phyloP scores from a whole-genome alignment of 2,888 invertebrate species.

The Leucoma salicis region DNA sequence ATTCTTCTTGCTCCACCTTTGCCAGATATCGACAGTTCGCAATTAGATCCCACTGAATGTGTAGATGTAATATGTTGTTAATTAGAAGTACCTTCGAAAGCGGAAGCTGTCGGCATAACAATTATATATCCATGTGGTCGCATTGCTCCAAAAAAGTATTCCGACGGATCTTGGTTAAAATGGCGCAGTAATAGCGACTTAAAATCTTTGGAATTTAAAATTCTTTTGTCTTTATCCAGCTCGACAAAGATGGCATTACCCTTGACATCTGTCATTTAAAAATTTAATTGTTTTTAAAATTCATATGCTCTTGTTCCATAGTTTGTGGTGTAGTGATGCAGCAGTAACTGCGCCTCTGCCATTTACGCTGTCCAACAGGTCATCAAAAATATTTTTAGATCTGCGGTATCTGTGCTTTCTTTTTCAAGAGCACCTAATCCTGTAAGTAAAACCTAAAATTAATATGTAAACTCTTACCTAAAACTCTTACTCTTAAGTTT shows the following conservation, averaged over 20 bases:
- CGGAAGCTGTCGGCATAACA: constrained; percentile 1
- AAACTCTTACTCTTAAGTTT: no score
- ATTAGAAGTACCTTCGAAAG: constrained; percentile 9
- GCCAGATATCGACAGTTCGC: no score
- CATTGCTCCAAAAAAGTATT: constrained; percentile 12
- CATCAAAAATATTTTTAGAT: not conserved
- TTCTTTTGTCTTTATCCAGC: constrained; percentile 4
- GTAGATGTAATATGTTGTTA: constrained; percentile 2
- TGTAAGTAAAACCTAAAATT: not conserved
- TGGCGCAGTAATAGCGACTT: constrained; percentile 4
- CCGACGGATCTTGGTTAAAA: constrained; percentile 9
- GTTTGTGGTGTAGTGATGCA: constrained; percentile 3
- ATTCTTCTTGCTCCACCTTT: no score
- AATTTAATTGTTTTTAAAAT: constrained; percentile 3
- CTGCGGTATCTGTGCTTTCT: constrained; percentile 4
- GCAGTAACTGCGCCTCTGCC: constrained; percentile 3
- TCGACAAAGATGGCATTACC: constrained; percentile 6
- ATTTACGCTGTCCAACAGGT: constrained; percentile 5
- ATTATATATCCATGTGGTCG: constrained; percentile 7
- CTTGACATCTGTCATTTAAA: not conserved
- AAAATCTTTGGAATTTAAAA: not conserved
- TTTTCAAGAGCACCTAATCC: not conserved
- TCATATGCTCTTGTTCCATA: constrained; percentile 1
- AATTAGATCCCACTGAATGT: constrained; percentile 1
- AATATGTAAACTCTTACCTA: no score